phyloP scores from a whole-genome alignment of 2,113 vertebrate genomes.

The Neogale vison region DNA sequence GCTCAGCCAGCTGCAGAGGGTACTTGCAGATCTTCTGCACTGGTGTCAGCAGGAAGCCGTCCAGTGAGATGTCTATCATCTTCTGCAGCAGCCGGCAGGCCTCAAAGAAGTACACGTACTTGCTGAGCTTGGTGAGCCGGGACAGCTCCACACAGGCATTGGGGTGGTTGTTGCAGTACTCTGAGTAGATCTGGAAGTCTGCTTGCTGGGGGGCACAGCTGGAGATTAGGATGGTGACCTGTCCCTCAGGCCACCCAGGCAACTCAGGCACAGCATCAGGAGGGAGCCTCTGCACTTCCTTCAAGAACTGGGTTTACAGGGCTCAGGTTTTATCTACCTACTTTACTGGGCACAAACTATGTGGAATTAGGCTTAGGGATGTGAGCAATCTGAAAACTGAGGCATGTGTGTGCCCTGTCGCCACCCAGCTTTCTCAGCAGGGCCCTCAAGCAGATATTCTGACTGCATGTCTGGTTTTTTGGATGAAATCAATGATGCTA shows the following conservation, averaged over 20 bases:
- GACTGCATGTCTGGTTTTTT: neutral
- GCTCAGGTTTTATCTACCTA: neutral
- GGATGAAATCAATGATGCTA: neutral
- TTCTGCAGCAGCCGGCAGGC: conserved; percentile 96
- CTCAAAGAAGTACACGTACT: conserved; percentile 98
- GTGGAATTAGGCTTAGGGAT: neutral
- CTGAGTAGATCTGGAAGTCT: conserved; percentile 98
- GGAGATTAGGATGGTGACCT: neutral
- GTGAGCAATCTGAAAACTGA: neutral
- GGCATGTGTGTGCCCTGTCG: fast-evolving
- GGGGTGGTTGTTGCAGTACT: conserved; percentile 99
- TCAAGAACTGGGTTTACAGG: neutral
- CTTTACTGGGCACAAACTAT: neutral
- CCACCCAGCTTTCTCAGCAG: neutral
- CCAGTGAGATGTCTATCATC: conserved; percentile 97
- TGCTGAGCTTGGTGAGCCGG: conserved; percentile 93
- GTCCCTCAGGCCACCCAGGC: neutral
- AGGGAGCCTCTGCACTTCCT: neutral
- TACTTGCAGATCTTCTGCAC: conserved; percentile 99
- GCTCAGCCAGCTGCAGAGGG: conserved; percentile 94
- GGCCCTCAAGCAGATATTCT: neutral
- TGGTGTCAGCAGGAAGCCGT: conserved; percentile 95
- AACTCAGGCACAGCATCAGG: neutral
- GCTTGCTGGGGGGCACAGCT: conserved; percentile 87
- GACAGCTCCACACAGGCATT: conserved; percentile 95